A percentile compares a stretch with the other conserved stretches of the same genome.
Conservation (phyloP, 30 jellyfish, hydroid and myxozoan species). For the Cassiopea andromeda region DNA sequence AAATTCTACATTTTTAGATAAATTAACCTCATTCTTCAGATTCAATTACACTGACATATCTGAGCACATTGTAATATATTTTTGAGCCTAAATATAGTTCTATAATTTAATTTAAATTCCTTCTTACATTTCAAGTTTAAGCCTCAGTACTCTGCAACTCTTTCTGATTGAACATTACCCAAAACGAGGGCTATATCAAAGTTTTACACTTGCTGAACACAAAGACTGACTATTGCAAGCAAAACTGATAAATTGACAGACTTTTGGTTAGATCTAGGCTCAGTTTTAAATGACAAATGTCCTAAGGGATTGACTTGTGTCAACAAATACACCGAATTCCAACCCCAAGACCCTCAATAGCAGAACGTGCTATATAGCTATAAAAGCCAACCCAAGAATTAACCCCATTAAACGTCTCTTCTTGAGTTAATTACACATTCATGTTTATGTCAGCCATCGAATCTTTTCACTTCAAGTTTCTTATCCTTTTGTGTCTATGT, state of each 20-base stretch:
- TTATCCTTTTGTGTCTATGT: too few species aligned
- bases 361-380: too few species aligned
- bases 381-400: too few species aligned
- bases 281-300: too few species aligned
- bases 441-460: too few species aligned
- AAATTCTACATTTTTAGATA: not conserved
- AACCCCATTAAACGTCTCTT: too few species aligned
- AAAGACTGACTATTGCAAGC: not conserved
- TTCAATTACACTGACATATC: not conserved
- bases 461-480: too few species aligned
- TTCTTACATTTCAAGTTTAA: not conserved
- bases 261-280: too few species aligned
- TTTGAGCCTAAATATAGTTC: not conserved
- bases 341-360: too few species aligned
- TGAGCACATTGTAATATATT: not conserved
- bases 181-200: not conserved
- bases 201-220: not conserved
- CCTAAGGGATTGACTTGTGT: too few species aligned
- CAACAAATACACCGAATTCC: too few species aligned
- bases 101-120: not conserved
- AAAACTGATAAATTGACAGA: not conserved
- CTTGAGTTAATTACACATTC: too few species aligned
- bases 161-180: not conserved
- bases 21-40: not conserved
- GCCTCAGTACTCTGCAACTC: not conserved